These are phyloP conservation scores for Prinia subflava DNA, from an alignment of 2,113 vertebrate genomes.

Conservation along the genomic window DNA sequence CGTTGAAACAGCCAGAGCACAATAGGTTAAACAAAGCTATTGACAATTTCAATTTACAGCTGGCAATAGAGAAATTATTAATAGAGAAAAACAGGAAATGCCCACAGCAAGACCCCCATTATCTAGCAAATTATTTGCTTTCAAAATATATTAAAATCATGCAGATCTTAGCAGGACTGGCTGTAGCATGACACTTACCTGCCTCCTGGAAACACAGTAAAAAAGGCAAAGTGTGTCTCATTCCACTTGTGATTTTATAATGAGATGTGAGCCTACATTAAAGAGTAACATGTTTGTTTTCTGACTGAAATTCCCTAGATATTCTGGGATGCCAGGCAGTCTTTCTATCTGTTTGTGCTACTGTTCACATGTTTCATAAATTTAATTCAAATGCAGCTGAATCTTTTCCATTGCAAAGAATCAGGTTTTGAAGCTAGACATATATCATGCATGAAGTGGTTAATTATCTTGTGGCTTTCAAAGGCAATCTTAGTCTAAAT, in stretches of 20 bases:
- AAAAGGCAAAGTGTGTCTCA: conserved; percentile 61
- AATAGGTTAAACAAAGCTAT: conserved; percentile 38
- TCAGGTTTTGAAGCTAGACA: not conserved
- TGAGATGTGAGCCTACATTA: conserved; percentile 72
- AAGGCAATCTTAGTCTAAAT: conserved; percentile 39
- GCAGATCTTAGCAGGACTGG: conserved; percentile 52
- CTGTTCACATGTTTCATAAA: conserved; percentile 66
- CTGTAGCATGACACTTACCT: conserved; percentile 56
- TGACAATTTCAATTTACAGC: not conserved
- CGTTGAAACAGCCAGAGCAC: not conserved
- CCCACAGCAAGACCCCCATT: conserved; percentile 33
- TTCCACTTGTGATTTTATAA: conserved; percentile 72
- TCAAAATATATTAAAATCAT: conserved; percentile 68
- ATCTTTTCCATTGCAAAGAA: not conserved
- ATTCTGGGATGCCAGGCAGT: conserved; percentile 57
- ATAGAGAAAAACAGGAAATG: conserved; percentile 52
- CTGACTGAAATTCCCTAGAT: conserved; percentile 73
- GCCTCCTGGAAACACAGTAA: conserved; percentile 67
- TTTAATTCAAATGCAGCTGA: conserved; percentile 43
- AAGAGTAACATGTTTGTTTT: conserved; percentile 74
- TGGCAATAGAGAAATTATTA: conserved; percentile 40
- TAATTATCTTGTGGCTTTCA: conserved; percentile 57
- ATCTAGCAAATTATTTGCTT: conserved; percentile 64
- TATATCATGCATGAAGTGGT: conserved; percentile 10
- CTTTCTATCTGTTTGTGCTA: conserved; percentile 41